Conservation (phyloP, 2,888 invertebrate species). For the Bembecia ichneumoniformis region DNA sequence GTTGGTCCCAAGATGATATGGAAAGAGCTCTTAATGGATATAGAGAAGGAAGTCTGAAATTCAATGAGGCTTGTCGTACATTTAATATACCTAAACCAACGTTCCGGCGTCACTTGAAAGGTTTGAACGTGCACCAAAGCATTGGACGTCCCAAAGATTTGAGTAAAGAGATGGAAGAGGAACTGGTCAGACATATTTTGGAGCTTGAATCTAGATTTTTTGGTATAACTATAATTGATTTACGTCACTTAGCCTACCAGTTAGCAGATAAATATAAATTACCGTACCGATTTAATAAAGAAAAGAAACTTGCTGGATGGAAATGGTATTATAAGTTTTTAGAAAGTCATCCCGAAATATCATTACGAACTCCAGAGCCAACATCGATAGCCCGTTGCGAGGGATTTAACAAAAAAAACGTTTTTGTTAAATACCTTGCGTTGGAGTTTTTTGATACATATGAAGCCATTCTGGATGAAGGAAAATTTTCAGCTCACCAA, state of each 20-base stretch:
- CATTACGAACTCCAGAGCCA: conserved; percentile 11
- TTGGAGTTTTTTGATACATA: conserved; percentile 7
- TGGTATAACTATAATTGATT: conserved; percentile 8
- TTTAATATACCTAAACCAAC: conserved; percentile 11
- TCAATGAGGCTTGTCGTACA: conserved; percentile 9
- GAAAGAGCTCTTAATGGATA: conserved; percentile 5
- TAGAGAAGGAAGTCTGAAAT: conserved; percentile 5
- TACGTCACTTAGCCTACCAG: conserved; percentile 5
- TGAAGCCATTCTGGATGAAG: conserved; percentile 7
- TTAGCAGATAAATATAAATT: conserved; percentile 9
- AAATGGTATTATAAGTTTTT: conserved; percentile 11
- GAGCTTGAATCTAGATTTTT: conserved; percentile 9
- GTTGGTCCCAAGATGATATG: conserved; percentile 7
- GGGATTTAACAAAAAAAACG: conserved; percentile 1
- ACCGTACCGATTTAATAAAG: conserved; percentile 9
- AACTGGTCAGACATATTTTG: conserved; percentile 8
- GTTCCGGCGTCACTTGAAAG: conserved; percentile 8
- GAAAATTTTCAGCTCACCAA: conserved; percentile 11
- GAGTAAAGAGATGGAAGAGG: conserved; percentile 10
- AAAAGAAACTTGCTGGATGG: conserved; percentile 9
- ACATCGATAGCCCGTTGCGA: conserved; percentile 2
- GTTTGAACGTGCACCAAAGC: conserved; percentile 6
- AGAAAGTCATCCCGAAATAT: conserved; percentile 12
- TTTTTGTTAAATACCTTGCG: no score
- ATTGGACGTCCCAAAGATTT: conserved; percentile 10